Evolutionary conservation across 2,797 vertebrate genomes (phyloP).

Genomic region (Numenius phaeopus): DNA sequence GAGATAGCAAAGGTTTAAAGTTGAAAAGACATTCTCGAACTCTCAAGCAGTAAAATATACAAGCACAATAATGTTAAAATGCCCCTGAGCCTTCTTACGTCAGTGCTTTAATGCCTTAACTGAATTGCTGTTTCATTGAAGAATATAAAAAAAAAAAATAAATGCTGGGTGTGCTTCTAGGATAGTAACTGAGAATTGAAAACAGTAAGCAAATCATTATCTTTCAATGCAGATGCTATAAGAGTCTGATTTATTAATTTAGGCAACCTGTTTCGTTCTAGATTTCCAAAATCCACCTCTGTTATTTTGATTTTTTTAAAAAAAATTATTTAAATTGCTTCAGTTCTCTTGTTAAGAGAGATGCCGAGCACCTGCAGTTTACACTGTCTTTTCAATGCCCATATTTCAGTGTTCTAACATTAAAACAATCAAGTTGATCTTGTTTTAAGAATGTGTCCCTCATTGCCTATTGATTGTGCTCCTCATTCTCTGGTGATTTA

Average conservation of each 20-base stretch:
- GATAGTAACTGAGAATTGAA: background rate
- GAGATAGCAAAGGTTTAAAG: background rate
- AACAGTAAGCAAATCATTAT: background rate
- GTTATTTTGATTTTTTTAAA: background rate
- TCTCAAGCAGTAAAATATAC: background rate
- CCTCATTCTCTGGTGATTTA: background rate
- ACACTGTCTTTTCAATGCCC: background rate
- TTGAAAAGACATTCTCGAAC: background rate
- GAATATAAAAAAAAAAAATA: background rate
- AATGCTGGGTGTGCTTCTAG: background rate
- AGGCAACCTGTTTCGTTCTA: background rate
- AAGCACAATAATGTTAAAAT: background rate
- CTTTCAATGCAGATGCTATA: background rate
- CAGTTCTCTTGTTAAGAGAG: background rate
- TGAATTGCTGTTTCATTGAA: background rate
- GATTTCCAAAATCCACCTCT: background rate
- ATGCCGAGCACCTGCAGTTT: background rate
- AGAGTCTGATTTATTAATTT: background rate
- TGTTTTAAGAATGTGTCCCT: background rate
- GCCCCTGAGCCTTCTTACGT: background rate
- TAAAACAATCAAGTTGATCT: background rate
- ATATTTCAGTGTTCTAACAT: background rate
- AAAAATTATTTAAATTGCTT: background rate
- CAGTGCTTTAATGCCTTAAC: background rate
- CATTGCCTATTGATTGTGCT: background rate